phyloP scores from a whole-genome alignment of 2,888 invertebrate genomes.

The Venustoraphidia nigricollis region DNA sequence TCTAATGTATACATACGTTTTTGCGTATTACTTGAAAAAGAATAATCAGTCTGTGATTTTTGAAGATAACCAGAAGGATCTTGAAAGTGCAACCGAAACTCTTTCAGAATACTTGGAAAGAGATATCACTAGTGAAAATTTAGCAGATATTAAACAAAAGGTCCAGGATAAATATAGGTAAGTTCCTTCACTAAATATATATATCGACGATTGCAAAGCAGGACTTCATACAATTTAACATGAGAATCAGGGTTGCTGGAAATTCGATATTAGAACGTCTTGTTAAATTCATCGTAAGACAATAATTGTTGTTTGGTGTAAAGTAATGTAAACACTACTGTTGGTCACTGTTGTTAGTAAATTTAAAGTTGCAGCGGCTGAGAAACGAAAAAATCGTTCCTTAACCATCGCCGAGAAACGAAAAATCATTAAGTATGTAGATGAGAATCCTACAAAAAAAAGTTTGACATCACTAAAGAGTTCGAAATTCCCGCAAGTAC shows the following conservation, averaged over 20 bases:
- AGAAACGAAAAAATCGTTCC: too few species aligned
- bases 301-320: too few species aligned
- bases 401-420: too few species aligned
- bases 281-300: too few species aligned
- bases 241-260: not conserved
- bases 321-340: too few species aligned
- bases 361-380: too few species aligned
- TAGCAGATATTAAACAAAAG: slow-evolving; percentile 95
- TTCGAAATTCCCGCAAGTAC: too few species aligned
- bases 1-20: slow-evolving; percentile 98
- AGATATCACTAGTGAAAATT: slow-evolving; percentile 93
- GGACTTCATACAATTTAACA: not conserved
- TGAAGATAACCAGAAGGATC: slow-evolving; percentile 96
- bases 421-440: too few species aligned
- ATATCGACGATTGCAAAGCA: too few species aligned
- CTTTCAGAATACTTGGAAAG: slow-evolving; percentile 95
- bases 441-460: too few species aligned
- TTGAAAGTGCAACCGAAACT: slow-evolving; percentile 94
- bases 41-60: slow-evolving; percentile 98
- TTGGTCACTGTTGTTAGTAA: too few species aligned
- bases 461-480: too few species aligned
- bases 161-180: slow-evolving; percentile 96
- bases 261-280: not conserved
- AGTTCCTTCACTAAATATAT: slow-evolving; percentile 11
- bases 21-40: slow-evolving; percentile 94